Evolutionary conservation across 2,113 vertebrate genomes (phyloP).

Genomic region (Poeciliopsis prolifica): DNA sequence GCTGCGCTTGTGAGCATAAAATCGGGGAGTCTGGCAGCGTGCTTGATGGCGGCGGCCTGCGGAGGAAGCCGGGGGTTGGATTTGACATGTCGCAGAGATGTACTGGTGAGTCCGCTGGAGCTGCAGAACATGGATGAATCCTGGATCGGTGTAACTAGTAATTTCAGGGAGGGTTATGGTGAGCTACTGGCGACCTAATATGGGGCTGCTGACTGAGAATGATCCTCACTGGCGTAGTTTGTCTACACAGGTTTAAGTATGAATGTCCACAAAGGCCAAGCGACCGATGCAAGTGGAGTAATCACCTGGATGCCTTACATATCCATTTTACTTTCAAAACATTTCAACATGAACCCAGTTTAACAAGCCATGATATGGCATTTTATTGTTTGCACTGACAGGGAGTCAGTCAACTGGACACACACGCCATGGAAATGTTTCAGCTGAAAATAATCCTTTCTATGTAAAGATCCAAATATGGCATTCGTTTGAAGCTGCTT

Average conservation of each 20-base stretch:
- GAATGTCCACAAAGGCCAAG: slow-evolving; percentile 24
- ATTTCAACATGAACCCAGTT: too few species aligned
- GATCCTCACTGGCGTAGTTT: background rate
- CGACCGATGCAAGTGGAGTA: slow-evolving; percentile 39
- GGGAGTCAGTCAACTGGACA: slow-evolving; percentile 6
- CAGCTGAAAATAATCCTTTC: slow-evolving; percentile 38
- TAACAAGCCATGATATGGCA: background rate
- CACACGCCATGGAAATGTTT: slow-evolving; percentile 19
- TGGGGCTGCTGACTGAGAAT: background rate
- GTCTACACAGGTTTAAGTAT: slow-evolving; percentile 1
- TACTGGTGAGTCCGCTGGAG: slow-evolving; percentile 62
- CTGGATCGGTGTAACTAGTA: background rate
- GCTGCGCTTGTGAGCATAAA: background rate
- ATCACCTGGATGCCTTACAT: slow-evolving; percentile 33
- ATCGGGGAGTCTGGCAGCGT: slow-evolving; percentile 18
- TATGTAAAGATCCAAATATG: slow-evolving; percentile 48
- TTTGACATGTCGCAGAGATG: slow-evolving; percentile 67
- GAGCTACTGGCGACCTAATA: background rate
- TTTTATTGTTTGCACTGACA: slow-evolving; percentile 8
- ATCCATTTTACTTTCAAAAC: too few species aligned
- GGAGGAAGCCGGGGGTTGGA: slow-evolving; percentile 70
- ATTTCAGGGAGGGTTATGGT: background rate
- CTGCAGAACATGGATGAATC: slow-evolving; percentile 1
- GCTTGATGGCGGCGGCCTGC: slow-evolving; percentile 53
- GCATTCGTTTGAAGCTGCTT: slow-evolving; percentile 46